Percentiles rank a stretch among this genome's conserved stretches.
Conservation (phyloP, 2,888 invertebrate genomes). For the Cryptosula pallasiana region DNA sequence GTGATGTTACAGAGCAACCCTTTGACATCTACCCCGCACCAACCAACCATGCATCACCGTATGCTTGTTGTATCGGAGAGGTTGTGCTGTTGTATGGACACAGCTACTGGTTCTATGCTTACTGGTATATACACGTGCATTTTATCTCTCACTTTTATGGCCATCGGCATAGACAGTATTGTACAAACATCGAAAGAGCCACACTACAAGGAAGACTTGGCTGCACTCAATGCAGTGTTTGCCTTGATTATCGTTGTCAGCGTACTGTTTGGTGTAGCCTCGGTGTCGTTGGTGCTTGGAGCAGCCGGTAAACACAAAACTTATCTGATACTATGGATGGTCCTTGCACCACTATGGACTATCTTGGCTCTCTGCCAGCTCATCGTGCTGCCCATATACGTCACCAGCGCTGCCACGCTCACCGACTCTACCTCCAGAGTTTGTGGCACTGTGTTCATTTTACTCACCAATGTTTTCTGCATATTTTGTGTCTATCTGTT, state of each 20-base stretch:
- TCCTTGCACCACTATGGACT: conserved; percentile 15
- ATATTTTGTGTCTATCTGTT: neutral
- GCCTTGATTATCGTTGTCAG: neutral
- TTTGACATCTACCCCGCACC: too few relatives aligned
- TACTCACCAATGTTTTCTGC: neutral
- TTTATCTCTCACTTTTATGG: neutral
- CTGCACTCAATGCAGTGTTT: neutral
- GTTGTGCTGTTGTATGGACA: conserved; percentile 16
- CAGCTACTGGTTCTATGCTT: conserved; percentile 1
- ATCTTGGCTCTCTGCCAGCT: neutral
- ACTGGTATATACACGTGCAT: conserved; percentile 4
- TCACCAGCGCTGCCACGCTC: neutral
- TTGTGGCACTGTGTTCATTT: conserved; percentile 1
- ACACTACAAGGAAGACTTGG: neutral
- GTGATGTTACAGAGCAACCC: too few relatives aligned
- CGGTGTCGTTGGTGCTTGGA: conserved; percentile 12
- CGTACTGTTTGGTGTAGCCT: neutral
- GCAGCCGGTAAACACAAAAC: neutral
- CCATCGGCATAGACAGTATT: conserved; percentile 11
- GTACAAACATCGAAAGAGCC: neutral
- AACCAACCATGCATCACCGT: neutral
- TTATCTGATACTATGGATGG: neutral
- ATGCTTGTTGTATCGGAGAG: neutral
- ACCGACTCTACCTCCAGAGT: neutral
- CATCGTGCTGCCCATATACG: neutral